Evolutionary conservation across 1,140 invertebrate species (phyloP).

Genomic region (Macrobrachium nipponense): DNA sequence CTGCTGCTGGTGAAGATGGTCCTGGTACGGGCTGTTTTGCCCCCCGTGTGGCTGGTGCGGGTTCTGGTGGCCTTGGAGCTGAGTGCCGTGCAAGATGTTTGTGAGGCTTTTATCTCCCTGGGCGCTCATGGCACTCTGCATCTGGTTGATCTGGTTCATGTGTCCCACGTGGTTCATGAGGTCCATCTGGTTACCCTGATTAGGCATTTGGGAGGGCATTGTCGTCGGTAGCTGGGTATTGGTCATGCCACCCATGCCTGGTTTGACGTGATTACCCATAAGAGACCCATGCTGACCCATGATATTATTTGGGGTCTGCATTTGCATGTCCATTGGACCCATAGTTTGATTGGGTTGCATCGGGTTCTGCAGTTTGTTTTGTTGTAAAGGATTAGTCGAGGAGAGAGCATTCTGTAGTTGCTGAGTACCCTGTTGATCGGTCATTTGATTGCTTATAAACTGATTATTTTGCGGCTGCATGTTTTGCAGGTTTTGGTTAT

Average conservation of each 20-base stretch:
- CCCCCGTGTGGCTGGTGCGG: neutral
- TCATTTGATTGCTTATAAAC: neutral
- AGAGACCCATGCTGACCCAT: neutral
- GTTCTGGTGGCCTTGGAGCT: neutral
- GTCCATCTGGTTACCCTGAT: constrained; percentile 39
- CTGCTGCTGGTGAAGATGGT: neutral
- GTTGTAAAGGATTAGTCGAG: neutral
- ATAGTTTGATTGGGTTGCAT: constrained; percentile 41
- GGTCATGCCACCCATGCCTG: constrained; percentile 27
- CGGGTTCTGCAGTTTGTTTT: constrained; percentile 43
- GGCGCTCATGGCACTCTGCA: constrained; percentile 47
- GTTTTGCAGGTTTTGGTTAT: constrained; percentile 3
- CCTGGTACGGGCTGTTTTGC: neutral
- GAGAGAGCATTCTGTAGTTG: neutral
- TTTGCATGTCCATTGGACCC: constrained; percentile 45
- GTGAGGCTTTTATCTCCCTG: constrained; percentile 21
- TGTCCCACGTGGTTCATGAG: constrained; percentile 49
- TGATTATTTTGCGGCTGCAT: constrained; percentile 24
- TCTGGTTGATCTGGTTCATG: constrained; percentile 59
- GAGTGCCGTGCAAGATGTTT: constrained; percentile 38
- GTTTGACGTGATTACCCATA: constrained; percentile 44
- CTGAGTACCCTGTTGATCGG: neutral
- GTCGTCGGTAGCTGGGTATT: constrained; percentile 22
- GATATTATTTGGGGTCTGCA: constrained; percentile 14
- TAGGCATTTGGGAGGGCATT: constrained; percentile 25